Evolutionary conservation across 2,797 vertebrate genomes (phyloP).

Genomic region (Pyrocephalus nanus): DNA sequence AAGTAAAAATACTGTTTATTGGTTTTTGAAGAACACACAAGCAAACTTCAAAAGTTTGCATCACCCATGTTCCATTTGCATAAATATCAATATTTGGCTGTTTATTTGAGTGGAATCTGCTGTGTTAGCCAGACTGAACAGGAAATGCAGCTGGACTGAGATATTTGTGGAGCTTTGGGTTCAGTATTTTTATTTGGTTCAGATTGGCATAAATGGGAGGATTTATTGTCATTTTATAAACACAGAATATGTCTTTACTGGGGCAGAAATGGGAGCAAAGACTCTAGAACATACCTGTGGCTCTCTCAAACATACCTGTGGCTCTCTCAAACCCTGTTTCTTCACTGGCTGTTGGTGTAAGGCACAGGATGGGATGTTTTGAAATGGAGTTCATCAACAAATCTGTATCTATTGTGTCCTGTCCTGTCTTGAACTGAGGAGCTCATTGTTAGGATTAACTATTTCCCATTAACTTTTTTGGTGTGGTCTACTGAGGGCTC

Average conservation of each 20-base stretch:
- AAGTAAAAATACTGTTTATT: conserved; percentile 14
- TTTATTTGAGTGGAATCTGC: background rate
- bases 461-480: background rate
- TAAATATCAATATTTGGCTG: background rate
- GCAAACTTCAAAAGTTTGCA: background rate
- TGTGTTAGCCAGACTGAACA: background rate
- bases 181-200: background rate
- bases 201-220: background rate
- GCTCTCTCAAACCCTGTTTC: background rate
- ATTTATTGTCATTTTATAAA: background rate
- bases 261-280: background rate
- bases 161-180: background rate
- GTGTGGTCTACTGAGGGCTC: background rate
- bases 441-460: background rate
- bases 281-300: background rate
- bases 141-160: background rate
- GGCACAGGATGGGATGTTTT: background rate
- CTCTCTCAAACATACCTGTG: background rate
- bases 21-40: conserved; percentile 1
- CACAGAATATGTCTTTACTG: background rate
- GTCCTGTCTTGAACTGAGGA: background rate
- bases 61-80: background rate
- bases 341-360: background rate
- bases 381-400: background rate
- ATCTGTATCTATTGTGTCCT: background rate